Conservation (phyloP, 2,888 invertebrate genomes). For the Cerceris rybyensis region DNA sequence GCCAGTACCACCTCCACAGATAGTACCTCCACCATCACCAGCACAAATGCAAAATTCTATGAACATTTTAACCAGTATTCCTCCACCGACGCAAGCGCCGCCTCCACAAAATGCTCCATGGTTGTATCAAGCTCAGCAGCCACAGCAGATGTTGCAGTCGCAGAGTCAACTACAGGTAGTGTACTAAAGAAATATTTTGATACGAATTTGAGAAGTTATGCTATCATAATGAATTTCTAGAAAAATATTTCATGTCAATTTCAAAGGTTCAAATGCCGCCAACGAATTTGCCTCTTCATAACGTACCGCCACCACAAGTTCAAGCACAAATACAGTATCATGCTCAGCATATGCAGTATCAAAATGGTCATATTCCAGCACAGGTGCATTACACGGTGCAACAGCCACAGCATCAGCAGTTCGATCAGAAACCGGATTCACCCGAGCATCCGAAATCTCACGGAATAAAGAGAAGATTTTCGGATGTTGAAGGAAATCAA, state of each 20-base stretch:
- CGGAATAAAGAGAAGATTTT: slow-evolving; percentile 79
- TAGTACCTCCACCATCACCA: slow-evolving; percentile 78
- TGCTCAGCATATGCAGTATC: slow-evolving; percentile 78
- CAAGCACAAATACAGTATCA: slow-evolving; percentile 79
- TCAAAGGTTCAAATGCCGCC: slow-evolving; percentile 72
- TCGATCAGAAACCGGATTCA: slow-evolving; percentile 76
- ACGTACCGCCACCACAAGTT: slow-evolving; percentile 74
- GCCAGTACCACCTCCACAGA: slow-evolving; percentile 80
- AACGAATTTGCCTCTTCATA: slow-evolving; percentile 70
- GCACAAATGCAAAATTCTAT: slow-evolving; percentile 76
- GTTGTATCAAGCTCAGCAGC: slow-evolving; percentile 77
- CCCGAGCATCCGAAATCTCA: slow-evolving; percentile 78
- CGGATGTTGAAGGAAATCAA: slow-evolving; percentile 77
- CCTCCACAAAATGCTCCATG: slow-evolving; percentile 78
- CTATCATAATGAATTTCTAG: no score
- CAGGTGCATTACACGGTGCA: slow-evolving; percentile 79
- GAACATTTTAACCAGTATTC: slow-evolving; percentile 78
- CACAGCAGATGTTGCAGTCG: slow-evolving; percentile 68
- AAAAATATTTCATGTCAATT: slow-evolving; percentile 12
- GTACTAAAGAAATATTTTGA: not conserved
- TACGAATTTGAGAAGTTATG: no score
- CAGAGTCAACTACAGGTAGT: slow-evolving; percentile 77
- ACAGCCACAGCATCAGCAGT: slow-evolving; percentile 73
- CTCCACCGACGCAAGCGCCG: slow-evolving; percentile 77
- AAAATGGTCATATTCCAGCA: slow-evolving; percentile 79